These are phyloP conservation scores for Adelognathus sp. DNA, from an alignment of 2,888 invertebrate genomes.

Conservation along the genomic window DNA sequence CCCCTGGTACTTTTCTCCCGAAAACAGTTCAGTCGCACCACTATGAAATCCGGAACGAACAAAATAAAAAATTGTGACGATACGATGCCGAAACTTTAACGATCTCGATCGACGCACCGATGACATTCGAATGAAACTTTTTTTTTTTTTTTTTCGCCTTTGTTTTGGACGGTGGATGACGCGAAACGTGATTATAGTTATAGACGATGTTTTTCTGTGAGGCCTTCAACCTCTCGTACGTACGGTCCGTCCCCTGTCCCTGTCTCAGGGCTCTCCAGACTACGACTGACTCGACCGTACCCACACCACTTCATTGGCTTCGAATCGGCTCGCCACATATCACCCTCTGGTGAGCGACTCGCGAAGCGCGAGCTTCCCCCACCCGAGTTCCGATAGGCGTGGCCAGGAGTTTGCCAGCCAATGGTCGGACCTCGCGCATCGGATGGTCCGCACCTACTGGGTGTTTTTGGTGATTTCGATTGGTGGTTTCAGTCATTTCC, in stretches of 20 bases:
- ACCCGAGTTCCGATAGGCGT: slow-evolving; percentile 80
- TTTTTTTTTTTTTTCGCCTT: neutral
- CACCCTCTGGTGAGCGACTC: slow-evolving; percentile 82
- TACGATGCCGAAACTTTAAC: neutral
- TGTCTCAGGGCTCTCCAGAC: slow-evolving; percentile 80
- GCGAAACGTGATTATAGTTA: slow-evolving; percentile 39
- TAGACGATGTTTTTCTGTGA: slow-evolving; percentile 14
- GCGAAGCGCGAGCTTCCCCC: slow-evolving; percentile 81
- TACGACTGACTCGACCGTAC: slow-evolving; percentile 80
- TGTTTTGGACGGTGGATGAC: neutral
- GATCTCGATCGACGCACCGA: slow-evolving; percentile 5
- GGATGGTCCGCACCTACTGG: slow-evolving; percentile 52
- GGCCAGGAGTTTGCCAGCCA: slow-evolving; percentile 74
- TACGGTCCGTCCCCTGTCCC: slow-evolving; percentile 78
- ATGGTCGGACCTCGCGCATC: slow-evolving; percentile 67
- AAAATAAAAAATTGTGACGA: neutral
- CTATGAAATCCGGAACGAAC: slow-evolving; percentile 14
- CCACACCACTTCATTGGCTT: slow-evolving; percentile 79
- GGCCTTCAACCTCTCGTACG: slow-evolving; percentile 64
- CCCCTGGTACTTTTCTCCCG: neutral
- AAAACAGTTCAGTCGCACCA: slow-evolving; percentile 23
- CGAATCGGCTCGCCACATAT: slow-evolving; percentile 80
- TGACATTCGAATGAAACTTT: neutral
- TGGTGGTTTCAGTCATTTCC: slow-evolving; percentile 80
- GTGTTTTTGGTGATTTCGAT: slow-evolving; percentile 68